phyloP scores from a whole-genome alignment of 2,797 vertebrate genomes.

The Centropyge bicolor region DNA sequence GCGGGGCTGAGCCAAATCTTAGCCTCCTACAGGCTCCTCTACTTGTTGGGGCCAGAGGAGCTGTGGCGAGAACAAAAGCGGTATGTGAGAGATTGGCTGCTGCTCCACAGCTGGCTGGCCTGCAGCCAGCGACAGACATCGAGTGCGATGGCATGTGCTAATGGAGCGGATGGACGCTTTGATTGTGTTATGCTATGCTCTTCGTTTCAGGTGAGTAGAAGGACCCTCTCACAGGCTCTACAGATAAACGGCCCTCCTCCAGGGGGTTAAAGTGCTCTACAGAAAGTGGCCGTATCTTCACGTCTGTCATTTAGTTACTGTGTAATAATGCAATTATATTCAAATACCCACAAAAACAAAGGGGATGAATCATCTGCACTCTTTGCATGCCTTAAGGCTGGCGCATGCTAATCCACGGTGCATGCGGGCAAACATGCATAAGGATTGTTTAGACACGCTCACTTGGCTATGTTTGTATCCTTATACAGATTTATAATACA shows the following conservation, averaged over 20 bases:
- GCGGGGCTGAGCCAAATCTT: neutral
- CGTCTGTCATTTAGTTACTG: constrained; percentile 8
- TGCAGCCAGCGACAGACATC: constrained; percentile 2
- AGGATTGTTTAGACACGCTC: neutral
- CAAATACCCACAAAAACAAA: neutral
- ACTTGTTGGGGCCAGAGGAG: neutral
- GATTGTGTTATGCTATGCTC: constrained; percentile 10
- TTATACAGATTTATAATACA: neutral
- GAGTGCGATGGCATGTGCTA: constrained; percentile 11
- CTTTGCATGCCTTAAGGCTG: neutral
- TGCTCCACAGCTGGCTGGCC: neutral
- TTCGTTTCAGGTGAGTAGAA: constrained; percentile 14
- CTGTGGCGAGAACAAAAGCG: neutral
- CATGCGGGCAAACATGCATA: neutral
- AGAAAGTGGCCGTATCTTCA: neutral
- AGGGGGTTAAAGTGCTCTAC: constrained; percentile 3
- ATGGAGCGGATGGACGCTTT: constrained; percentile 14
- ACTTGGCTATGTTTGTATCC: neutral
- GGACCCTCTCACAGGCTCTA: constrained; percentile 11
- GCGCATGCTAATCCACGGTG: neutral
- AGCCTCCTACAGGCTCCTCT: neutral
- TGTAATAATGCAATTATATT: constrained; percentile 14
- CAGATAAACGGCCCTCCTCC: constrained; percentile 11
- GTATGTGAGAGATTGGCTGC: neutral
- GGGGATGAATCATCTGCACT: neutral